Percentiles rank a stretch among this genome's conserved stretches.
phyloP scores from a whole-genome alignment of 2,113 vertebrate genomes.

The Tyrannus savana region DNA sequence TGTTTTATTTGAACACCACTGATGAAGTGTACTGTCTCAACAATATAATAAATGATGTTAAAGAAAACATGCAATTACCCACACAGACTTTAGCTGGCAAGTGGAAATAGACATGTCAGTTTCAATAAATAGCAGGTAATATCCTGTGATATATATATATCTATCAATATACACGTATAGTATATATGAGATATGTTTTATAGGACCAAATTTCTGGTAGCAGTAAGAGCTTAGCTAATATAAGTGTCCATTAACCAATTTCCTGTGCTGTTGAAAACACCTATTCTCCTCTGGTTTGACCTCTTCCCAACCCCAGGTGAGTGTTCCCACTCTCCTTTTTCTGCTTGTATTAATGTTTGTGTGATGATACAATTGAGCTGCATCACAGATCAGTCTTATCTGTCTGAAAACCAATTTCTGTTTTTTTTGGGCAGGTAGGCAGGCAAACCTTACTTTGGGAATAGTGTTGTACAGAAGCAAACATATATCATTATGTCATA shows the following conservation, averaged over 20 bases:
- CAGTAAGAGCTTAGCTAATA: not conserved
- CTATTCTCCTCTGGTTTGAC: not conserved
- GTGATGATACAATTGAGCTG: not conserved
- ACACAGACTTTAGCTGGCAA: not conserved
- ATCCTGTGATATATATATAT: not conserved
- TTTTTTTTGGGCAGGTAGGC: not conserved
- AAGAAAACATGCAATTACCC: not conserved
- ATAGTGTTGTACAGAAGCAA: not conserved
- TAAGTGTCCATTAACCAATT: not conserved
- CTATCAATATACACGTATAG: no score
- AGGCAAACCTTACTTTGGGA: not conserved
- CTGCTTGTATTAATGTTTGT: not conserved
- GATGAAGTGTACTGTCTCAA: not conserved
- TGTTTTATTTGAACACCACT: not conserved
- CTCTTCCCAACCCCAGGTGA: not conserved
- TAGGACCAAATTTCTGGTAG: not conserved
- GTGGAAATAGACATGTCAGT: not conserved
- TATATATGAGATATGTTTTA: not conserved
- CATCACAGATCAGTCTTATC: not conserved
- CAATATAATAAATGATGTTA: not conserved
- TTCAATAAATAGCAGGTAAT: not conserved
- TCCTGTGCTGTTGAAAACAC: not conserved
- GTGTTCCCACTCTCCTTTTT: not conserved
- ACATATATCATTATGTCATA: not conserved
- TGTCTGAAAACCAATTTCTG: not conserved